phyloP scores from a whole-genome alignment of 2,797 vertebrate genomes.

The Danio choprae region DNA sequence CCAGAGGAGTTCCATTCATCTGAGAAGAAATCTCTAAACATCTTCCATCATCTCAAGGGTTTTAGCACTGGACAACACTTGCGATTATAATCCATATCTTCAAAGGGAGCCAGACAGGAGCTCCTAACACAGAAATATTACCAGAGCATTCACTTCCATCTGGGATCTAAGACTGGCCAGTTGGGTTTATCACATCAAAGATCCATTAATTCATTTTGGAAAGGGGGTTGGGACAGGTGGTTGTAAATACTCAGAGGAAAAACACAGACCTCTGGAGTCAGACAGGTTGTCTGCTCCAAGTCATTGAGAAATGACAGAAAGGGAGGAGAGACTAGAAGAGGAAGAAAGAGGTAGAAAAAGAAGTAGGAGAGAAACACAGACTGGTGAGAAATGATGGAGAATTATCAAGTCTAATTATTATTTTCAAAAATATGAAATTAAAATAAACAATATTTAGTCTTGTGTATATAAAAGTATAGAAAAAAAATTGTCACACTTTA shows the following conservation, averaged over 20 bases:
- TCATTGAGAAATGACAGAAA: conserved; percentile 18
- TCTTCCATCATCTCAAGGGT: not conserved
- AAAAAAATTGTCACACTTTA: too few relatives aligned
- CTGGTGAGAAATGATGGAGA: not conserved
- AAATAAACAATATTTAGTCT: not conserved
- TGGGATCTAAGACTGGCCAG: conserved; percentile 58
- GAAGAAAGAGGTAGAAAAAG: conserved; percentile 6
- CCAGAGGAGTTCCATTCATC: not conserved
- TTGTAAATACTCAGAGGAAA: conserved; percentile 60
- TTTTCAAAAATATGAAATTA: not conserved
- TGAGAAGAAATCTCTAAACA: not conserved
- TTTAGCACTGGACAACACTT: not conserved
- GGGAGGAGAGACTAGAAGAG: conserved; percentile 3
- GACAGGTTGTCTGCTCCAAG: conserved; percentile 44
- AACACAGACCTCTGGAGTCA: conserved; percentile 57
- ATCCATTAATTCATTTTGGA: conserved; percentile 61
- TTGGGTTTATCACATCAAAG: conserved; percentile 60
- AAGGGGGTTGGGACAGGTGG: conserved; percentile 67
- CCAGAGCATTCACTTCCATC: conserved; percentile 59
- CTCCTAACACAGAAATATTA: conserved; percentile 64
- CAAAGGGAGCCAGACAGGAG: conserved; percentile 47
- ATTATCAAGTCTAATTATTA: not conserved
- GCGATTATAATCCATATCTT: not conserved
- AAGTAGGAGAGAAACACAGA: not conserved
- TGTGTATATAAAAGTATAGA: too few relatives aligned